Evolutionary conservation across 2,888 invertebrate genomes (phyloP).

Genomic region (Lamellibrachia satsuma): DNA sequence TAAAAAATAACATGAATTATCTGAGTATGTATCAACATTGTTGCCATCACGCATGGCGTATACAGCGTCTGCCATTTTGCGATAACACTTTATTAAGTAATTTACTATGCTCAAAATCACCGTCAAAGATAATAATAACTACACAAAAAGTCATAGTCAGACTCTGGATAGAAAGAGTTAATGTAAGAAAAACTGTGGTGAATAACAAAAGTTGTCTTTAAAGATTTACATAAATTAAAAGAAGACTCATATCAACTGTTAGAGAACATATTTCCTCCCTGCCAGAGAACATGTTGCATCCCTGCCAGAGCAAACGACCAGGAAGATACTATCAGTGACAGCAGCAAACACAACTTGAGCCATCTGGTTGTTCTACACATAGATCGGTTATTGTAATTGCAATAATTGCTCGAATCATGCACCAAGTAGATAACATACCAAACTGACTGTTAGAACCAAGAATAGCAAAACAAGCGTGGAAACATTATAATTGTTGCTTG

Average conservation of each 20-base stretch:
- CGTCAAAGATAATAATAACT: too few species aligned
- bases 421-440: neutral
- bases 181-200: too few species aligned
- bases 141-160: too few species aligned
- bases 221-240: neutral
- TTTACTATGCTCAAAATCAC: too few species aligned
- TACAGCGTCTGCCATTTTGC: too few species aligned
- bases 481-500: neutral
- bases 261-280: neutral
- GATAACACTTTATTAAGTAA: too few species aligned
- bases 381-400: conserved; percentile 1
- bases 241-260: neutral
- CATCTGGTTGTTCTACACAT: neutral
- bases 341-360: neutral
- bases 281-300: neutral
- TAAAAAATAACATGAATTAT: too few species aligned
- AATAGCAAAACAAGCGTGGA: neutral
- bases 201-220: too few species aligned
- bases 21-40: too few species aligned
- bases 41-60: too few species aligned
- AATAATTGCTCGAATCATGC: neutral
- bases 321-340: neutral
- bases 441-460: neutral
- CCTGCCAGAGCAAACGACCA: neutral
- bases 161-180: too few species aligned